phyloP scores from a whole-genome alignment of 2,888 invertebrate species.

The Stegophylla sp. region DNA sequence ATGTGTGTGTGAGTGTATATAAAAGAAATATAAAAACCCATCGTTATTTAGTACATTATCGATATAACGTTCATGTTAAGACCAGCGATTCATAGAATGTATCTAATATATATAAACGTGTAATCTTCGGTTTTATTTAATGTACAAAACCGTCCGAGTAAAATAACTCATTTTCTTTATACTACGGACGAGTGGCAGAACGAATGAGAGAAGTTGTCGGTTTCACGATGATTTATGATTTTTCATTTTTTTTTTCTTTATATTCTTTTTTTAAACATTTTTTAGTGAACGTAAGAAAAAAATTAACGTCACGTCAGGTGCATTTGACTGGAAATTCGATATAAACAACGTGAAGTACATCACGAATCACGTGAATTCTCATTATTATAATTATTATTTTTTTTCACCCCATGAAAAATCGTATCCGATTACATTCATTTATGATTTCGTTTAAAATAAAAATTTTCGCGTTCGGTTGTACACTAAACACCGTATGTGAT shows the following conservation, averaged over 20 bases:
- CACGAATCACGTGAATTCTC: neutral
- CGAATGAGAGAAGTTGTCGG: slow-evolving; percentile 32
- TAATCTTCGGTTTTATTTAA: too few relatives aligned
- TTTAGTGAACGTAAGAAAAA: neutral
- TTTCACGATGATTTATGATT: slow-evolving; percentile 26
- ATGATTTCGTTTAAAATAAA: neutral
- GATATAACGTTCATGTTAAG: too few relatives aligned
- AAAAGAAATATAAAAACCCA: too few relatives aligned
- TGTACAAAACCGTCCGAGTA: slow-evolving; percentile 10
- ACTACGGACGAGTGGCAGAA: neutral
- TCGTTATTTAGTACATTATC: too few relatives aligned
- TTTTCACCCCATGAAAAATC: neutral
- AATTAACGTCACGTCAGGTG: neutral
- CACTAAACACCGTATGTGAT: too few relatives aligned
- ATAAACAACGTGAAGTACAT: neutral
- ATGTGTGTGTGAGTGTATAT: too few relatives aligned
- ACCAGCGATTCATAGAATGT: too few relatives aligned
- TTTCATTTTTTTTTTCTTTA: neutral
- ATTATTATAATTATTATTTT: neutral
- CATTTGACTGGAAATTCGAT: slow-evolving; percentile 23
- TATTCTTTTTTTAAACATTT: slow-evolving; percentile 3
- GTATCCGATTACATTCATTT: neutral
- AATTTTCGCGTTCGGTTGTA: too few relatives aligned
- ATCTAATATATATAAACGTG: too few relatives aligned
- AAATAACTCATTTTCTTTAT: slow-evolving; percentile 20